Conservation (phyloP, 2,888 invertebrate genomes). For the Eupithecia vulgata region DNA sequence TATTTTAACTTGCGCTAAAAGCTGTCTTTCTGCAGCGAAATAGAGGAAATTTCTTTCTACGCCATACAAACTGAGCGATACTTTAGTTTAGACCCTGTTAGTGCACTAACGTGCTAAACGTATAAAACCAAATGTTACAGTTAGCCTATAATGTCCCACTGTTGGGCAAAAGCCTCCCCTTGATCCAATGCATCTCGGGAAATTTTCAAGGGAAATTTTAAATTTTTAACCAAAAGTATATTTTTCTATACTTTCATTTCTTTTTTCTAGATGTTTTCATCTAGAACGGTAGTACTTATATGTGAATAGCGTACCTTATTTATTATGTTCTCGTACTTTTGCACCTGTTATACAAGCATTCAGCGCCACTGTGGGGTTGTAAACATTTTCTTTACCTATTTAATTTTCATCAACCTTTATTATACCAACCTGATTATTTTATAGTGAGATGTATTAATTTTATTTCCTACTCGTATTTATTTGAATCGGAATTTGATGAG, state of each 20-base stretch:
- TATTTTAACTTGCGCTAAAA: background rate
- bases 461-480: slow-evolving; percentile 18
- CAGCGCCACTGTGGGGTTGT: slow-evolving; percentile 8
- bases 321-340: slow-evolving; percentile 34
- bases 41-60: background rate
- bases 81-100: too few species aligned
- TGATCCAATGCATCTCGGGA: too few species aligned
- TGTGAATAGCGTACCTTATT: background rate
- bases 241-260: too few species aligned
- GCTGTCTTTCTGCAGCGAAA: background rate
- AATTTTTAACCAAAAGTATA: too few species aligned
- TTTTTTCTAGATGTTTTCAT: too few species aligned
- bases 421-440: background rate
- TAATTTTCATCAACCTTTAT: background rate
- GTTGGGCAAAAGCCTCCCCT: too few species aligned
- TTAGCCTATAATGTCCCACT: too few species aligned
- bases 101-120: too few species aligned
- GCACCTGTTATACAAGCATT: slow-evolving; percentile 74
- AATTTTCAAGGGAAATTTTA: too few species aligned
- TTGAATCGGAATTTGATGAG: slow-evolving; percentile 27
- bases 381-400: background rate
- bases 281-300: background rate
- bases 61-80: too few species aligned
- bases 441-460: slow-evolving; percentile 1
- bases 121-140: background rate